Evolutionary conservation across 2,888 invertebrate genomes (phyloP), one percentile per base, ranked within the genome.

Genomic region (Netelia inedita): DNA sequence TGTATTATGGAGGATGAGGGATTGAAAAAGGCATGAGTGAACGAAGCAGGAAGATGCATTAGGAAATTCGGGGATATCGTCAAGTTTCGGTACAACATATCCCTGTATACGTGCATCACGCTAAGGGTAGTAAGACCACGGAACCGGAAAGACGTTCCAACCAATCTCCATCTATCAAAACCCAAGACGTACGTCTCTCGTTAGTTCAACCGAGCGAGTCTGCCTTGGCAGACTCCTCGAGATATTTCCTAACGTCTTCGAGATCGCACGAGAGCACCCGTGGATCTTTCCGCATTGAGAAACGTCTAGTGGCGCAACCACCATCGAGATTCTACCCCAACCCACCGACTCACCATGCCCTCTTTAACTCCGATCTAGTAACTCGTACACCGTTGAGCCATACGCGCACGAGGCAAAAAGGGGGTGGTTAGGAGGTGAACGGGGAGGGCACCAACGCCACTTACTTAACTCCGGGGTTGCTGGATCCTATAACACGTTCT

Each of bases 81-180:
- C 28, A 14, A 46, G 46, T 46, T 46, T 46, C 46, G 14, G 14
- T 46, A 46, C 10, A 46, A 46, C 14, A 2, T 46, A 46, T 46
- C 46, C 14, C 2, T 11, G 46, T 46, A 46, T 46, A 14, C 14
- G 16, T 57, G 57, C 16, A n/a, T 3, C 41, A 73, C 9, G 10
- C 21, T 61, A 16, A 35, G 43, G 68, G 23, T 69, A 50, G 16
- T 43, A 57, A 72, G 35, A 63, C 79, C 72, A 41, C 46, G 66
- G 43, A 85, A 86, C 81, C 81, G 84, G 61, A 86, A 82, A 79
- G 79, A 79, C 78, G 79, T 80, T 88, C 86, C 87, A 87, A 88
- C 88, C 90, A 89, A 89, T 90, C 89, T 89, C 87, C 89, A 90
- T 91, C 89, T 88, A 91, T 92, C 90, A 91, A 91, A 92, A 92